These are phyloP conservation scores for Polypterus bichir DNA, from an alignment of 2,113 vertebrate species.

Conservation along the genomic window DNA sequence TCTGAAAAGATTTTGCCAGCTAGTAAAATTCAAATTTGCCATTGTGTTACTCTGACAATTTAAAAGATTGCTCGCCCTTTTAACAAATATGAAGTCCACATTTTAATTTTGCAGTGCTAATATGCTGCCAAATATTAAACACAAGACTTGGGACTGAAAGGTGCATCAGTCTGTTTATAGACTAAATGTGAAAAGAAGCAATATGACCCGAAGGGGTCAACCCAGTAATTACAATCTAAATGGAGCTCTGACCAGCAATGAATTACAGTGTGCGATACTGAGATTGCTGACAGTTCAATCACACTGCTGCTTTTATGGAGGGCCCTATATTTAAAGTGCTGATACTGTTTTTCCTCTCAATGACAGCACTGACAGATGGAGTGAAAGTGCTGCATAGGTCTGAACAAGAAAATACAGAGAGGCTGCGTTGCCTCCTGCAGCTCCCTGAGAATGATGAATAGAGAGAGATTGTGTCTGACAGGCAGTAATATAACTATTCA, in stretches of 20 bases:
- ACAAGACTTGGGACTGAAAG: slow-evolving; percentile 29
- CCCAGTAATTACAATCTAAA: slow-evolving; percentile 49
- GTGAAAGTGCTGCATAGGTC: slow-evolving; percentile 60
- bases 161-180: slow-evolving; percentile 66
- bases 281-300: slow-evolving; percentile 65
- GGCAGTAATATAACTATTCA: slow-evolving; percentile 78
- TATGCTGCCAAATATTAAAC: slow-evolving; percentile 3
- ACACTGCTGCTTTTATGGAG: slow-evolving; percentile 65
- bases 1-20: too few species aligned
- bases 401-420: slow-evolving; percentile 69
- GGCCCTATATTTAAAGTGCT: slow-evolving; percentile 67
- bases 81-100: too few species aligned
- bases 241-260: slow-evolving; percentile 59
- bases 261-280: slow-evolving; percentile 61
- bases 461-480: slow-evolving; percentile 76
- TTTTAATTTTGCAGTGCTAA: background rate
- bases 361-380: slow-evolving; percentile 72
- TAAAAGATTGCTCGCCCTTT: too few species aligned
- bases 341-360: slow-evolving; percentile 75
- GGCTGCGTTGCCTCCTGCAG: slow-evolving; percentile 57
- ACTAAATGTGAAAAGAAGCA: slow-evolving; percentile 38
- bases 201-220: slow-evolving; percentile 48
- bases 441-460: slow-evolving; percentile 66
- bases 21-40: too few species aligned
- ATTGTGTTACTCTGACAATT: too few species aligned